Percentiles rank a stretch among this genome's conserved stretches.
phyloP scores from a whole-genome alignment of 2,888 invertebrate genomes.

The Macaria liturata region DNA sequence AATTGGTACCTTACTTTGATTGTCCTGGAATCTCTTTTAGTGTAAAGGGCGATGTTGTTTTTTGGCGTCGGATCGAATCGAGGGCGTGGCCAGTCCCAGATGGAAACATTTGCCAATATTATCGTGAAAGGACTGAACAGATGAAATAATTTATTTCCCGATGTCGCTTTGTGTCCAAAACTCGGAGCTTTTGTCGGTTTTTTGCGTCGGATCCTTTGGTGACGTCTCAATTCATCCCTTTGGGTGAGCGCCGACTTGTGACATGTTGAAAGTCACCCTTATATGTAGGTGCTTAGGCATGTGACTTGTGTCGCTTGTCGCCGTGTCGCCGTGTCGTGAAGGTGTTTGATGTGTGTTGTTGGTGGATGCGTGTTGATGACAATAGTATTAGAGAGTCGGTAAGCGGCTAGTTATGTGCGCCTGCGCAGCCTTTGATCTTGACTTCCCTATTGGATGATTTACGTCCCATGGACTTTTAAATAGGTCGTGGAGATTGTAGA shows the following conservation, averaged over 20 bases:
- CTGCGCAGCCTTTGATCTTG: constrained; percentile 67
- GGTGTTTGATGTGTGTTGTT: constrained; percentile 49
- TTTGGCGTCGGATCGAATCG: constrained; percentile 55
- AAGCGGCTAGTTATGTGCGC: constrained; percentile 45
- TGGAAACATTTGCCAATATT: constrained; percentile 84
- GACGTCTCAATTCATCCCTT: constrained; percentile 78
- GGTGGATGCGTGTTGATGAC: constrained; percentile 74
- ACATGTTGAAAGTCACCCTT: constrained; percentile 30
- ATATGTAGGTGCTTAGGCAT: constrained; percentile 8
- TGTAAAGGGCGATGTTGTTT: constrained; percentile 21
- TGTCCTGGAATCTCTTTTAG: constrained; percentile 11
- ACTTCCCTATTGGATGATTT: constrained; percentile 59
- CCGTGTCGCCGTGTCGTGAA: constrained; percentile 7
- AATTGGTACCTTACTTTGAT: constrained; percentile 35
- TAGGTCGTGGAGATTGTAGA: constrained; percentile 43
- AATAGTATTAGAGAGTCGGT: constrained; percentile 76
- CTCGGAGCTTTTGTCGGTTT: constrained; percentile 75
- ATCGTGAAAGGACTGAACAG: constrained; percentile 81
- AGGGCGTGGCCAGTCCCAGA: constrained; percentile 79
- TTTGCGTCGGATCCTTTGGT: constrained; percentile 75
- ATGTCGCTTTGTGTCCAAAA: constrained; percentile 81
- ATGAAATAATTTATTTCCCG: constrained; percentile 82
- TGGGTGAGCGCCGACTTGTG: constrained; percentile 65
- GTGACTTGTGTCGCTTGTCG: constrained; percentile 39
- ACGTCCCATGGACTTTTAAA: constrained; percentile 67